phyloP scores from a whole-genome alignment of 2,888 invertebrate species.

The Leistus spinibarbis region DNA sequence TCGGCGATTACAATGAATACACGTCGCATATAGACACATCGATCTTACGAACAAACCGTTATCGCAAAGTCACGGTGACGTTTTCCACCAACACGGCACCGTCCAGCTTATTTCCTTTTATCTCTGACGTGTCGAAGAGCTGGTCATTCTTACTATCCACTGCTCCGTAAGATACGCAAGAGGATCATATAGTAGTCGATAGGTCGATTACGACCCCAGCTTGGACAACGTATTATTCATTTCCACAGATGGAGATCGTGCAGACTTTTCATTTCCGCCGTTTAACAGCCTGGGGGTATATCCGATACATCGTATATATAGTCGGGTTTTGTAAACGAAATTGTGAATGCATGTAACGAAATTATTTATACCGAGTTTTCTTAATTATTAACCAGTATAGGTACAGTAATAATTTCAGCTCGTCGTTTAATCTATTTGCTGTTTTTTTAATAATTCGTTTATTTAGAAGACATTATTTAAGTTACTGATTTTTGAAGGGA shows the following conservation, averaged over 20 bases:
- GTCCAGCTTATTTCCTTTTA: constrained; percentile 27
- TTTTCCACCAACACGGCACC: not conserved
- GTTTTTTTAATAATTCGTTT: too few species aligned
- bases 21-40: not conserved
- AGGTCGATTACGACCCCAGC: not conserved
- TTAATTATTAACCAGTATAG: too few species aligned
- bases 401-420: too few species aligned
- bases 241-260: constrained; percentile 41
- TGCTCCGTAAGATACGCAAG: not conserved
- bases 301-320: not conserved
- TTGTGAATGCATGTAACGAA: not conserved
- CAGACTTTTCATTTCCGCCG: constrained; percentile 42
- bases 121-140: constrained; percentile 16
- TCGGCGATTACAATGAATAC: not conserved
- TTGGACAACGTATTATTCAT: constrained; percentile 26
- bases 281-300: constrained; percentile 36
- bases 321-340: not conserved
- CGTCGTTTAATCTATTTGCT: too few species aligned
- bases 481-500: too few species aligned
- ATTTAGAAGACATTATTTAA: too few species aligned
- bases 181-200: not conserved
- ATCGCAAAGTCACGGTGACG: constrained; percentile 18
- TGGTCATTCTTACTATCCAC: constrained; percentile 33
- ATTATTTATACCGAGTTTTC: not conserved
- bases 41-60: constrained; percentile 13